Base-by-base conservation (phyloP, 2,113 vertebrate genomes). In the Semnornis frantzii region DNA sequence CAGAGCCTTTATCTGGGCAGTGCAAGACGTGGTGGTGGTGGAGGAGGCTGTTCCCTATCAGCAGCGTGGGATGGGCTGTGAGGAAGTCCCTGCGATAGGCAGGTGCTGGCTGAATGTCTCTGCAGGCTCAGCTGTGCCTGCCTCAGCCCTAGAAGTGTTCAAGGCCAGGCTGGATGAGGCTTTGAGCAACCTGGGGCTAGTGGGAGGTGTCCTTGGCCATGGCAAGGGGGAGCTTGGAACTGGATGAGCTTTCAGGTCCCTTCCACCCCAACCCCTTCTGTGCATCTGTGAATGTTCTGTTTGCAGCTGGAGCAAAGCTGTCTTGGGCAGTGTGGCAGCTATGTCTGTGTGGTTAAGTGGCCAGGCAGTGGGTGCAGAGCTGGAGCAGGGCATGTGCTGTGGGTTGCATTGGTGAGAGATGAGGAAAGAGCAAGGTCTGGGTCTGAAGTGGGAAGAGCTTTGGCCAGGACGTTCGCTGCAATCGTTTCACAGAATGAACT, bases 261-360 rank as follows among this genome's bases (percentile, higher is more conserved):
- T 50, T 21, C 48, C 19, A 50, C 23, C 20, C 48, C 48, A 50
- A 50, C 20, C 48, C 48, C 20, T 21, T 50, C 48, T 21, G 21
- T 50, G 48, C 20, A 50, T 50, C 48, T 10, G 21, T 50, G 48
- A 21, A 4, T 16, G 30, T 28, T 28, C 64, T 15, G 57, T 39
- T 12, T n/a, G 1, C 10, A 24, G 37, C 23, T 21, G 50, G 39
- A 63, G 63, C 11, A 28, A 5, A 3, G 28, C 28, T 55, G 15
- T 12, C n/a, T 15, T 34, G 39, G 64, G 3, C 3, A 10, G 60
- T 0, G 39, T 28, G 15, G 46, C 33, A 34, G 66, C 42, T 58
- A 2, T 18, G 4, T n/a, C 74, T n/a, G 48, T 0, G 0, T 0
- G 23, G 33, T 11, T 15, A 15, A 8, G 31, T 27, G 34, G 33